Base-by-base conservation (phyloP, 2,797 vertebrate species). In the Sebastes baramenuke region DNA sequence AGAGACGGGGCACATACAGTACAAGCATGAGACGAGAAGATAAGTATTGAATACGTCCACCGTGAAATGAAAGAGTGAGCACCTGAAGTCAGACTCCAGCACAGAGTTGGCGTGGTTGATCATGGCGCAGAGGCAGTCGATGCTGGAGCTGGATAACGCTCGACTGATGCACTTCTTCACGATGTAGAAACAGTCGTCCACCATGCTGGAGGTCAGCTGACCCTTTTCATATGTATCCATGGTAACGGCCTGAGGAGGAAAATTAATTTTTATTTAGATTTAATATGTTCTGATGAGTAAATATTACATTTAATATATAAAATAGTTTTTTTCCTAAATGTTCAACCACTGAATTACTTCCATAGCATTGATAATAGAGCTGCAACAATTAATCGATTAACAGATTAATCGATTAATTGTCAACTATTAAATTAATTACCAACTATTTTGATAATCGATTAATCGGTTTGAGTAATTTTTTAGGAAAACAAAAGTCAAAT, bases 141-240 rank as follows among this genome's bases (percentile, higher is more conserved):
- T 99, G 95, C 95, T 99, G 92, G 97, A 98, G 94, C 99, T 99
- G 82, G 98, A 98, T 32, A 99, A 93, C 20, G 98, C 97, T 49
- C 99, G 93, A 27, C 99, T 97, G 69, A 99, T 99, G 94, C 98
- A 99, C 89, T 99, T 99, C 94, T 99, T 99, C 78, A 99, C 98
- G 1, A 99, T 99, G 85, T 99, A 99, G 93, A 99, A 99, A 78
- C 98, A 98, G 1, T 99, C 99, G 2, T 99, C 99, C 89, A 99
- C 98, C 98, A 99, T 97, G 94, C 98, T 99, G 94, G 98, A 99
- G 46, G 96, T 99, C 90, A 99, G 89, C 94, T 99, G 99, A 67
- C 98, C 98, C 81, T 97, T 97, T 85, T 99, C 99, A 0, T 93
- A 97, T 2, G 95, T 95, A 86, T 99, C 99, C 97, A 99, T 98